Evolutionary conservation across 2,888 invertebrate genomes (phyloP).

Genomic region (Priocnemis perturbator): DNA sequence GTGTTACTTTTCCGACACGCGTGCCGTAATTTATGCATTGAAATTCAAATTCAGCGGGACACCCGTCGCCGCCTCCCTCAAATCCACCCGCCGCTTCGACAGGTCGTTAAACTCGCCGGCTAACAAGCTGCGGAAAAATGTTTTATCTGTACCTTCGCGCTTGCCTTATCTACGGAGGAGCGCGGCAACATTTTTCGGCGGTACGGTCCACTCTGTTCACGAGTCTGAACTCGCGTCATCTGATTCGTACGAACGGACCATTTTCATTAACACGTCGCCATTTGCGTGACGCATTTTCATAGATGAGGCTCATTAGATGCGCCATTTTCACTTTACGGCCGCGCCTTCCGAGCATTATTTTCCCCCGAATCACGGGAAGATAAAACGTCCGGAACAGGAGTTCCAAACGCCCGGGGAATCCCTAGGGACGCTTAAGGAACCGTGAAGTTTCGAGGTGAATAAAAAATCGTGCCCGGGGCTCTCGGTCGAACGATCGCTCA

Average conservation of each 20-base stretch:
- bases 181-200: too few species aligned
- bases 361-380: slow-evolving; percentile 44
- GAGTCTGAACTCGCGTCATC: too few species aligned
- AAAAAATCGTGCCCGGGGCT: slow-evolving; percentile 50
- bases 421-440: slow-evolving; percentile 49
- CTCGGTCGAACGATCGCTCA: slow-evolving; percentile 48
- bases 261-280: too few species aligned
- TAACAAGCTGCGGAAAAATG: slow-evolving; percentile 43
- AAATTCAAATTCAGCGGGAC: slow-evolving; percentile 42
- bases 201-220: too few species aligned
- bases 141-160: slow-evolving; percentile 28
- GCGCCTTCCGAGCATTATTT: slow-evolving; percentile 22
- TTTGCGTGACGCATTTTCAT: too few species aligned
- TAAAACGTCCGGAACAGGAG: slow-evolving; percentile 45
- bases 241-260: too few species aligned
- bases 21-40: slow-evolving; percentile 49
- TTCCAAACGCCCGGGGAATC: slow-evolving; percentile 43
- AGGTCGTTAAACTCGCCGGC: slow-evolving; percentile 38
- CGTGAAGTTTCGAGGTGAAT: slow-evolving; percentile 56
- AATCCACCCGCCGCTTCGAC: slow-evolving; percentile 37
- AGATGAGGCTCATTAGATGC: too few species aligned
- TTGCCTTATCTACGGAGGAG: too few species aligned
- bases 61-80: slow-evolving; percentile 21
- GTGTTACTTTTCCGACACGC: slow-evolving; percentile 35
- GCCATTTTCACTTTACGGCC: too few species aligned